phyloP scores from a whole-genome alignment of 1,140 invertebrate genomes.

The Bicyclus anynana region DNA sequence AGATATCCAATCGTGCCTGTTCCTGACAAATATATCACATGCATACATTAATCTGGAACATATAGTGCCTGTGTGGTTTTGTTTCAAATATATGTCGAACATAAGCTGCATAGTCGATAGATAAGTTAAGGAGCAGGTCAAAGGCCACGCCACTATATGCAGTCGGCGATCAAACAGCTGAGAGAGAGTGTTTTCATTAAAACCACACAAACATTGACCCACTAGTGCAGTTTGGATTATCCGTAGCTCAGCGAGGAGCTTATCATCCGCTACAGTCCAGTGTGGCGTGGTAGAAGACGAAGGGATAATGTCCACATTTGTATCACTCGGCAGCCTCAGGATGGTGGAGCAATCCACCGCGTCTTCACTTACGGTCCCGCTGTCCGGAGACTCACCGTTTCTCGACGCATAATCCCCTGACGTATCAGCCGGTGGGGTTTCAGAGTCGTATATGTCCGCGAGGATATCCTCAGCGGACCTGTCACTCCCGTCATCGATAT shows the following conservation, averaged over 20 bases:
- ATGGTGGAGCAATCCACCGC: slow-evolving; percentile 69
- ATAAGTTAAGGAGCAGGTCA: slow-evolving; percentile 85
- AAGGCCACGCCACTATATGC: slow-evolving; percentile 84
- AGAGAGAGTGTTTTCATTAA: slow-evolving; percentile 82
- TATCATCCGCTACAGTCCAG: slow-evolving; percentile 60
- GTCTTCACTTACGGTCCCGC: slow-evolving; percentile 72
- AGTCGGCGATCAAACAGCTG: slow-evolving; percentile 83
- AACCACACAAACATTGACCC: slow-evolving; percentile 87
- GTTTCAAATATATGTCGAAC: slow-evolving; percentile 90
- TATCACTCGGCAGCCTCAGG: slow-evolving; percentile 47
- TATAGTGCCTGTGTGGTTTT: slow-evolving; percentile 87
- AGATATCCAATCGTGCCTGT: slow-evolving; percentile 88
- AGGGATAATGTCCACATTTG: slow-evolving; percentile 50
- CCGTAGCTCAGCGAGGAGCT: slow-evolving; percentile 53
- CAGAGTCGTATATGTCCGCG: slow-evolving; percentile 62
- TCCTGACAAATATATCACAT: slow-evolving; percentile 87
- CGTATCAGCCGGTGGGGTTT: slow-evolving; percentile 49
- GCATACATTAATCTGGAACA: slow-evolving; percentile 87
- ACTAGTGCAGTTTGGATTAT: slow-evolving; percentile 81
- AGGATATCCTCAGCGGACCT: slow-evolving; percentile 62
- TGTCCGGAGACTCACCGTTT: slow-evolving; percentile 67
- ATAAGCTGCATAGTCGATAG: slow-evolving; percentile 89
- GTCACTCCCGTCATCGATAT: slow-evolving; percentile 78
- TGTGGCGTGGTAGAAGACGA: slow-evolving; percentile 50
- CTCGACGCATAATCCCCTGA: slow-evolving; percentile 54